Evolutionary conservation across 2,888 invertebrate species (phyloP).

Genomic region (Drosophila maculinotata): DNA sequence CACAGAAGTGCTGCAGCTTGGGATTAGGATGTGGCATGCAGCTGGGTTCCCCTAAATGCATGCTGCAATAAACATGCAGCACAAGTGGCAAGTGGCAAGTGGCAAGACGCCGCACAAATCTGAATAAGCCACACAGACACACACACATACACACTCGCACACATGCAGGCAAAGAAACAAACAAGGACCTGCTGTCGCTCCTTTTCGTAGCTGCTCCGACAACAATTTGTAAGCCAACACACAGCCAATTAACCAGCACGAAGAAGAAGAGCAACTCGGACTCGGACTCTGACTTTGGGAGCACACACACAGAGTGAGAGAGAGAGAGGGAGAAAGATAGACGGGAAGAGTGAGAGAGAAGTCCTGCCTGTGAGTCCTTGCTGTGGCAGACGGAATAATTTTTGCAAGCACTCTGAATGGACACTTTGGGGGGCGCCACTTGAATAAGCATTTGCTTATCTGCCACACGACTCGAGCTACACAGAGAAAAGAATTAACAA

Average conservation of each 20-base stretch:
- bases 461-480: background rate
- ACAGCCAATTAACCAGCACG: constrained; percentile 64
- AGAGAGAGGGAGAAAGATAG: too few species aligned
- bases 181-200: constrained; percentile 26
- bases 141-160: background rate
- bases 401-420: constrained; percentile 69
- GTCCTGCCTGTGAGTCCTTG: background rate
- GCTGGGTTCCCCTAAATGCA: constrained; percentile 16
- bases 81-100: constrained; percentile 61
- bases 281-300: constrained; percentile 56
- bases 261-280: constrained; percentile 7
- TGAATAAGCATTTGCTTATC: constrained; percentile 48
- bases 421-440: constrained; percentile 57
- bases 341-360: too few species aligned
- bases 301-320: constrained; percentile 12
- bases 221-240: constrained; percentile 66
- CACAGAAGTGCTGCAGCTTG: constrained; percentile 12
- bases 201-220: constrained; percentile 44
- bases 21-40: constrained; percentile 36
- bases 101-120: constrained; percentile 48
- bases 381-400: constrained; percentile 50
- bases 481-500: too few species aligned
- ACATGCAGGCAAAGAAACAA: constrained; percentile 19
- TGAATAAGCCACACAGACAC: constrained; percentile 19
- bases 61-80: constrained; percentile 49